Percentiles rank a stretch among this genome's conserved stretches.
Evolutionary conservation across 2,888 invertebrate species (phyloP).

Genomic region (Xanthia togata): DNA sequence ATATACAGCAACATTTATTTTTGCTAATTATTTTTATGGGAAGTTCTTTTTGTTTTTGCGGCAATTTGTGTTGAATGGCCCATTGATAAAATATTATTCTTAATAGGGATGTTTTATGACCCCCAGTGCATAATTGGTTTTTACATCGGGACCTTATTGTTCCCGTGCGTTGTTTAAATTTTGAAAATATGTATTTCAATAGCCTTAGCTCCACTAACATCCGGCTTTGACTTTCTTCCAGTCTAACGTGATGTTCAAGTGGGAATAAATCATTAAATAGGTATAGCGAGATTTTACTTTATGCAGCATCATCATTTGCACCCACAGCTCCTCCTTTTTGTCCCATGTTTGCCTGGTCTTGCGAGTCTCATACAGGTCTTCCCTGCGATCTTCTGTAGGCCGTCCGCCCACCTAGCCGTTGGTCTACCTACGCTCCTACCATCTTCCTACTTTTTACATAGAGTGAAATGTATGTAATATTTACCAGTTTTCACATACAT

Average conservation of each 20-base stretch:
- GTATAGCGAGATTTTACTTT: background rate
- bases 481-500: background rate
- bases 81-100: too few species aligned
- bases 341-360: background rate
- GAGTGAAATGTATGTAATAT: background rate
- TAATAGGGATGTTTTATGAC: too few species aligned
- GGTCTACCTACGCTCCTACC: background rate
- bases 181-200: background rate
- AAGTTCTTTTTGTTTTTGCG: too few species aligned
- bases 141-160: too few species aligned
- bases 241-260: background rate
- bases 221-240: background rate
- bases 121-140: too few species aligned
- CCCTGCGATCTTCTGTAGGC: background rate
- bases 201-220: background rate
- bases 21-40: too few species aligned
- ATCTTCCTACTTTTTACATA: background rate
- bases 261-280: background rate
- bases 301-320: background rate
- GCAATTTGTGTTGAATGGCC: too few species aligned
- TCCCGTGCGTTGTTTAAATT: too few species aligned
- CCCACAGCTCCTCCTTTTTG: background rate
- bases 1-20: too few species aligned
- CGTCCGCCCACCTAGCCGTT: background rate
- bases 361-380: background rate